These are phyloP conservation scores for Chitala chitala DNA, from an alignment of 2,113 vertebrate genomes.

Conservation along the genomic window DNA sequence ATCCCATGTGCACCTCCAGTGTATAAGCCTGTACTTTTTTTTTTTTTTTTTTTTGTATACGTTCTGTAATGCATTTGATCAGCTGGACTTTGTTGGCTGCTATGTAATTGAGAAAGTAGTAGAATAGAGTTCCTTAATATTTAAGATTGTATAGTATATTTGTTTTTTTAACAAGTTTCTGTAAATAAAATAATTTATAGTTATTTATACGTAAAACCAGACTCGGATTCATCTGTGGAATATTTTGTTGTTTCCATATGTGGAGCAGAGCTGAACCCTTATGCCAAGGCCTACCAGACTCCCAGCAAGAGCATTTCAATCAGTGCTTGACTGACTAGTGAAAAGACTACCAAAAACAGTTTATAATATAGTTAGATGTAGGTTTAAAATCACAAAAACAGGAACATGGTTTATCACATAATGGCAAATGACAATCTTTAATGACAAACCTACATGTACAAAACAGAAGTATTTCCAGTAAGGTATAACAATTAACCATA, in stretches of 20 bases:
- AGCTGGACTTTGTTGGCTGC: slow-evolving; percentile 99
- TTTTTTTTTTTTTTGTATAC: too few relatives aligned
- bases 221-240: slow-evolving; percentile 34
- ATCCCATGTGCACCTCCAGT: slow-evolving; percentile 79
- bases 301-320: slow-evolving; percentile 38
- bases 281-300: too few relatives aligned
- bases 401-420: too few relatives aligned
- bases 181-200: slow-evolving; percentile 99
- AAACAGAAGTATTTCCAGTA: slow-evolving; percentile 16
- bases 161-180: slow-evolving; percentile 99
- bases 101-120: slow-evolving; percentile 95
- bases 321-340: not conserved
- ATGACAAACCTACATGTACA: slow-evolving; percentile 37
- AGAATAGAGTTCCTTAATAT: slow-evolving; percentile 98
- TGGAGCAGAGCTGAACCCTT: not conserved
- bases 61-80: slow-evolving; percentile 90
- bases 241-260: not conserved
- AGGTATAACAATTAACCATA: too few relatives aligned
- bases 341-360: slow-evolving; percentile 36
- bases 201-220: slow-evolving; percentile 93
- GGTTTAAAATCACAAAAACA: too few relatives aligned
- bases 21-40: slow-evolving; percentile 82
- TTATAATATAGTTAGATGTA: too few relatives aligned
- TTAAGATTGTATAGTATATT: slow-evolving; percentile 99
- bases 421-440: too few relatives aligned